These are phyloP conservation scores for Zelostemma sp. DNA, from an alignment of 1,140 invertebrate species.

Conservation along the genomic window DNA sequence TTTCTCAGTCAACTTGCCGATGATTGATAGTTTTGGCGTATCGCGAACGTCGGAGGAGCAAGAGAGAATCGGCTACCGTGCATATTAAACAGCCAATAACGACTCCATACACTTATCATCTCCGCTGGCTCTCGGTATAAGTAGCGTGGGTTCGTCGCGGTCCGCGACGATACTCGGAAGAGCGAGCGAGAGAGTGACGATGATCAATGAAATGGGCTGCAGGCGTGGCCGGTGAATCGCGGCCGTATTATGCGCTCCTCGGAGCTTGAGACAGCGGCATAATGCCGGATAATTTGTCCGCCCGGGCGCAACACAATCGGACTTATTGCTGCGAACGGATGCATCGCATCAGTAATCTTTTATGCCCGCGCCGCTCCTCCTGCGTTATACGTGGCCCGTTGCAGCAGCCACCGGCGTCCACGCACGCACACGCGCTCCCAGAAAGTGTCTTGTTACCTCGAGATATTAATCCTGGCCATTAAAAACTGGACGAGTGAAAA, in stretches of 20 bases:
- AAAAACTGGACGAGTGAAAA: slow-evolving; percentile 70
- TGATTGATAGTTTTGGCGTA: too few relatives aligned
- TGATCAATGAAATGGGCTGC: slow-evolving; percentile 66
- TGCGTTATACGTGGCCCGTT: too few relatives aligned
- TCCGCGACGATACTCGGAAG: neutral
- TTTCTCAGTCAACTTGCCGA: neutral
- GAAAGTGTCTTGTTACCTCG: slow-evolving; percentile 69
- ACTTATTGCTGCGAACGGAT: slow-evolving; percentile 69
- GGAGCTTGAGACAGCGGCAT: slow-evolving; percentile 65
- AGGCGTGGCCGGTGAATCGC: slow-evolving; percentile 40
- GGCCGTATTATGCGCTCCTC: slow-evolving; percentile 43
- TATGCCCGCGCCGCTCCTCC: slow-evolving; percentile 55
- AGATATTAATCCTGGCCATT: slow-evolving; percentile 70
- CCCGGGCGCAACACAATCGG: slow-evolving; percentile 65
- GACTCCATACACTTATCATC: slow-evolving; percentile 8
- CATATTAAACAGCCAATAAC: slow-evolving; percentile 10
- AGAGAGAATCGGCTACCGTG: slow-evolving; percentile 16
- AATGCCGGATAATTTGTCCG: slow-evolving; percentile 69
- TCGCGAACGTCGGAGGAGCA: slow-evolving; percentile 4
- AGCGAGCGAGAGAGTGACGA: slow-evolving; percentile 55
- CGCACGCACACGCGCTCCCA: slow-evolving; percentile 45
- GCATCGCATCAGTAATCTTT: slow-evolving; percentile 68
- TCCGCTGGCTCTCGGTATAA: neutral
- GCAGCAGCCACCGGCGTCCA: slow-evolving; percentile 36
- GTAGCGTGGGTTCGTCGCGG: neutral